These are phyloP conservation scores for Salarias fasciatus DNA, from an alignment of 2,797 vertebrate species.

Conservation along the genomic window DNA sequence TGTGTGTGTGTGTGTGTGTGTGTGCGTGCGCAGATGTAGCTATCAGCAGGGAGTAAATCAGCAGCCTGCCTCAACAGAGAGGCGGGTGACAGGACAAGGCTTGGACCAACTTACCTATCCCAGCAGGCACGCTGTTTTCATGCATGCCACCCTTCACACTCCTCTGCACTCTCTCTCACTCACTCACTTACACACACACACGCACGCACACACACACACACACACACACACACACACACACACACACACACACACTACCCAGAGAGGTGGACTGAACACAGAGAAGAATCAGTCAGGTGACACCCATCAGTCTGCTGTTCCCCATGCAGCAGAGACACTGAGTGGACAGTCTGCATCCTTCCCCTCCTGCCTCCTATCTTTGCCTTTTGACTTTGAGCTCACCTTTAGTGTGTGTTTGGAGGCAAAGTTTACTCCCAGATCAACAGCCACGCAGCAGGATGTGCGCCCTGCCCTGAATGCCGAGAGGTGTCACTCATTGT, in stretches of 20 bases:
- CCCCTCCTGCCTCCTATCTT: constrained; percentile 13
- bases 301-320: constrained; percentile 41
- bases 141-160: constrained; percentile 21
- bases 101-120: constrained; percentile 39
- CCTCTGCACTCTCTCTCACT: constrained; percentile 5
- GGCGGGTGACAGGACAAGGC: constrained; percentile 26
- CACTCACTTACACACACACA: constrained; percentile 1
- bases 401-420: constrained; percentile 35
- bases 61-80: constrained; percentile 38
- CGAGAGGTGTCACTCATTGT: constrained; percentile 36
- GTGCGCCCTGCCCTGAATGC: constrained; percentile 34
- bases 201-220: not conserved
- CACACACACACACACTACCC: not conserved
- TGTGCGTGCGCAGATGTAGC: constrained; percentile 12
- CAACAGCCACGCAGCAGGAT: constrained; percentile 32
- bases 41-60: constrained; percentile 41
- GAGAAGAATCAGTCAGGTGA: constrained; percentile 41
- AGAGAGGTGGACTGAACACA: constrained; percentile 26
- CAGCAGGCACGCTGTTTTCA: constrained; percentile 57
- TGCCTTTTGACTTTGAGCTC: constrained; percentile 41
- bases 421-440: constrained; percentile 49
- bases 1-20: constrained; percentile 1
- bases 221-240: not conserved
- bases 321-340: constrained; percentile 30
- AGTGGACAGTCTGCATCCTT: constrained; percentile 14